A percentile compares a stretch with the other conserved stretches of the same genome.
These are phyloP conservation scores for Sinocyclocheilus anshuiensis DNA, from an alignment of 2,113 vertebrate genomes.

Conservation along the genomic window DNA sequence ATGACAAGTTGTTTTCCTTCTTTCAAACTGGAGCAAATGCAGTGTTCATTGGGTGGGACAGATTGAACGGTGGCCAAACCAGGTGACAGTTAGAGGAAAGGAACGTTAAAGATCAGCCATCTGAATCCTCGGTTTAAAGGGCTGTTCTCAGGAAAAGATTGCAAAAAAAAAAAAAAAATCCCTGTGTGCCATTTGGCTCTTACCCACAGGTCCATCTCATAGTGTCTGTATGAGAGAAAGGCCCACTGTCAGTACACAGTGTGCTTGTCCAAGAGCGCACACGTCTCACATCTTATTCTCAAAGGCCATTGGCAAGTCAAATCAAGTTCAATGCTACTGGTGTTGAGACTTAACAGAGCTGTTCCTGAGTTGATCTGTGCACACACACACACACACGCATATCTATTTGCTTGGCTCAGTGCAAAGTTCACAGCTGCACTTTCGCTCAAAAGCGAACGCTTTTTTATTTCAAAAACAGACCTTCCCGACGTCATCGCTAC, in stretches of 20 bases:
- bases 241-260: neutral
- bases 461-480: slow-evolving; percentile 67
- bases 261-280: slow-evolving; percentile 14
- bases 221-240: slow-evolving; percentile 18
- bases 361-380: neutral
- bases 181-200: neutral
- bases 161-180: neutral
- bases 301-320: neutral
- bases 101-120: slow-evolving; percentile 64
- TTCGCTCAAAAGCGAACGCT: slow-evolving; percentile 48
- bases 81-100: slow-evolving; percentile 51
- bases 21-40: no score
- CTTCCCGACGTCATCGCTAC: slow-evolving; percentile 59
- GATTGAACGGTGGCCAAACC: slow-evolving; percentile 33
- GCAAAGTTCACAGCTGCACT: slow-evolving; percentile 56
- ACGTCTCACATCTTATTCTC: slow-evolving; percentile 7
- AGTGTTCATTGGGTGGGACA: slow-evolving; percentile 19
- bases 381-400: neutral
- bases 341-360: slow-evolving; percentile 13
- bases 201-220: slow-evolving; percentile 6
- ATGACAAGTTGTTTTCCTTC: no score
- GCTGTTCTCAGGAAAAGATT: slow-evolving; percentile 35
- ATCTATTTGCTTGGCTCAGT: neutral
- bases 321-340: neutral
- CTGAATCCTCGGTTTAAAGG: slow-evolving; percentile 46